phyloP scores from a whole-genome alignment of 2,113 vertebrate species.

The Nestor notabilis region DNA sequence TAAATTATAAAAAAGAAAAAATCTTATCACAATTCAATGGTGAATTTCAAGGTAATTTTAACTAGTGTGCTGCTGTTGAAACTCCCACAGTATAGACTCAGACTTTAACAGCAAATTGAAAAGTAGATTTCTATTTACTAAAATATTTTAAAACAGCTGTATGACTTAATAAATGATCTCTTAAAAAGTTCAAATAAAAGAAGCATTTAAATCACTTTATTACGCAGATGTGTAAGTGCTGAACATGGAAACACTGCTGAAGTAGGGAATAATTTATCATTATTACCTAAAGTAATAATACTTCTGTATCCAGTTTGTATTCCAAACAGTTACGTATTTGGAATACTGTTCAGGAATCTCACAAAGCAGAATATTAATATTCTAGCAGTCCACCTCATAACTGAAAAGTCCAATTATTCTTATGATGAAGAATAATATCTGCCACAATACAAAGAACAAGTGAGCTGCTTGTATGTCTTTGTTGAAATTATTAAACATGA shows the following conservation, averaged over 20 bases:
- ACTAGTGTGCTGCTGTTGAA: background rate
- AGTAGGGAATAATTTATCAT: background rate
- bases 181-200: background rate
- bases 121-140: background rate
- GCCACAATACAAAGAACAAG: background rate
- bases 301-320: background rate
- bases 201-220: background rate
- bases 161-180: background rate
- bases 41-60: background rate
- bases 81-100: background rate
- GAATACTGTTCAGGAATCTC: background rate
- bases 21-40: background rate
- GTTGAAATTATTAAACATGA: background rate
- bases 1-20: background rate
- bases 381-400: background rate
- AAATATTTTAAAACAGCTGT: background rate
- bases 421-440: background rate
- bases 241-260: background rate
- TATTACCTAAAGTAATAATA: background rate
- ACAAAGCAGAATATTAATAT: background rate
- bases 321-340: background rate
- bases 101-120: background rate
- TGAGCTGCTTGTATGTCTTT: background rate
- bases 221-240: background rate
- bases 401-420: background rate